phyloP scores from a whole-genome alignment of 2,888 invertebrate species.

The Agrotis segetum region DNA sequence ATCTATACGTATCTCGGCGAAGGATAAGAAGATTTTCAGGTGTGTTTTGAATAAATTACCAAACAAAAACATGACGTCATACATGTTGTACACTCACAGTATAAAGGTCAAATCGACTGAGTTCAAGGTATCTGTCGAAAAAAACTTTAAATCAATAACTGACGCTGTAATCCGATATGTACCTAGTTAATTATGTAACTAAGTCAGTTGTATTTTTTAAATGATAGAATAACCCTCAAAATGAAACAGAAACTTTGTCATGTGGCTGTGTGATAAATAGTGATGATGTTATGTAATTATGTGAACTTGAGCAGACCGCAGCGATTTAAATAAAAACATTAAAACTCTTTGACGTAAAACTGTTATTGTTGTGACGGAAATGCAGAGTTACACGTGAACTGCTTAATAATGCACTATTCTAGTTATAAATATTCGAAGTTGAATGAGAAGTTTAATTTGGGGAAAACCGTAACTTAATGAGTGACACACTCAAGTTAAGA shows the following conservation, averaged over 20 bases:
- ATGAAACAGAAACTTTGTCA: background rate
- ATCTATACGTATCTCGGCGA: constrained; percentile 3
- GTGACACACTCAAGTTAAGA: no score
- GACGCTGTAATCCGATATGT: constrained; percentile 1
- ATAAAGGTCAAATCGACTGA: constrained; percentile 9
- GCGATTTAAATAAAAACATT: constrained; percentile 12
- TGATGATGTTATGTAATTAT: constrained; percentile 22
- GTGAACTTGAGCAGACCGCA: constrained; percentile 26
- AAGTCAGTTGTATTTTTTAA: background rate
- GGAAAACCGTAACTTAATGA: no score
- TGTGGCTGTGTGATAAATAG: background rate
- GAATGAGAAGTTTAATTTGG: background rate
- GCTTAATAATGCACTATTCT: background rate
- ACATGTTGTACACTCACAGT: background rate
- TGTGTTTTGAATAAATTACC: constrained; percentile 1
- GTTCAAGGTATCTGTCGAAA: constrained; percentile 7
- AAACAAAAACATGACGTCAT: constrained; percentile 15
- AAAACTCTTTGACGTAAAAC: constrained; percentile 28
- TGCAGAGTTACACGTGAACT: constrained; percentile 17
- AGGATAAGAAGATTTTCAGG: constrained; percentile 8
- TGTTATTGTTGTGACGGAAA: constrained; percentile 30
- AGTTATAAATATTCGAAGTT: no score
- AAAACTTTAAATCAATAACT: constrained; percentile 22
- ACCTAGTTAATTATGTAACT: background rate
- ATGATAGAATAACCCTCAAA: constrained; percentile 3